phyloP scores from a whole-genome alignment of 2,797 vertebrate genomes.

The Phataginus tricuspis region DNA sequence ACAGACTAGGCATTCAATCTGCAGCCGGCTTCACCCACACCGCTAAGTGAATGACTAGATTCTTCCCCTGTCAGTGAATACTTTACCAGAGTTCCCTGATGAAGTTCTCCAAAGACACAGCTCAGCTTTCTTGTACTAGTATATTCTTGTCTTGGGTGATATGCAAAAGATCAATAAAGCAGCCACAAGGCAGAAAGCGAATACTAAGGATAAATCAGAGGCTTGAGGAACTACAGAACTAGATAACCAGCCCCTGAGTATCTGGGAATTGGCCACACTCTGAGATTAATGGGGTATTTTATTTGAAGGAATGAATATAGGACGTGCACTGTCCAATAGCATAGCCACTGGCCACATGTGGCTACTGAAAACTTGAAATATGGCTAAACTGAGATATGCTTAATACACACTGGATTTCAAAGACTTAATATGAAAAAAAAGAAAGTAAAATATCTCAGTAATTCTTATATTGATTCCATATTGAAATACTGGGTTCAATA shows the following conservation, averaged over 20 bases:
- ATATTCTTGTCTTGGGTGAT: not conserved
- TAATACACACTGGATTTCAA: conserved; percentile 11
- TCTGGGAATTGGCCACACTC: not conserved
- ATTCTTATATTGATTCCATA: conserved; percentile 36
- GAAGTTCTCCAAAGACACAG: not conserved
- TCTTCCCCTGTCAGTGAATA: not conserved
- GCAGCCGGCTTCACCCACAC: not conserved
- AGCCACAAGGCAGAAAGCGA: not conserved
- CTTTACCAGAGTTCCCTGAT: not conserved
- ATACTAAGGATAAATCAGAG: not conserved
- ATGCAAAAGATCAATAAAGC: not conserved
- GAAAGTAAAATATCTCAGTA: not conserved
- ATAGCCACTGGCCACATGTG: not conserved
- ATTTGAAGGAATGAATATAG: not conserved
- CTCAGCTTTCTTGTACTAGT: not conserved
- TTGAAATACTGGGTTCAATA: not conserved
- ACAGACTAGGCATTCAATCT: not conserved
- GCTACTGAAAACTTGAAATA: conserved; percentile 18
- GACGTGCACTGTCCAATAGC: not conserved
- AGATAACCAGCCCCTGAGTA: not conserved
- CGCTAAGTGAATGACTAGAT: not conserved
- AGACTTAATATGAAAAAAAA: not conserved
- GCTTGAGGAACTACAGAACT: not conserved
- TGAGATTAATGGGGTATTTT: not conserved
- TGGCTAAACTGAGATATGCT: conserved; percentile 9